phyloP scores from a whole-genome alignment of 1,140 invertebrate species.

The Polypedilum vanderplanki region DNA sequence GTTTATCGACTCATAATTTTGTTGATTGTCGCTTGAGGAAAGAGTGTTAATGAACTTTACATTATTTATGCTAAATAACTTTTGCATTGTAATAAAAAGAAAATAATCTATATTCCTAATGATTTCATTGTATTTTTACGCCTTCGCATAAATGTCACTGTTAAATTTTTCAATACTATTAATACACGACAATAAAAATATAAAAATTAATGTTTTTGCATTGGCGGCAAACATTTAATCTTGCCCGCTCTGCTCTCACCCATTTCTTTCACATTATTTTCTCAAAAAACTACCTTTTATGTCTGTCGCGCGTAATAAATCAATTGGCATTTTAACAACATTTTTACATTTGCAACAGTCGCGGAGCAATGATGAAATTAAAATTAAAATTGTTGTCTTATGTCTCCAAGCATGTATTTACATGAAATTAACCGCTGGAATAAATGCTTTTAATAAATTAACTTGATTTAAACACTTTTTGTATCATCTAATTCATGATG shows the following conservation, averaged over 20 bases:
- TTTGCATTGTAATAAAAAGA: not conserved
- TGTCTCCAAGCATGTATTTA: not conserved
- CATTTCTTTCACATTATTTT: not conserved
- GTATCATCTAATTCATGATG: too few species aligned
- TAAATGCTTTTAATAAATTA: not conserved
- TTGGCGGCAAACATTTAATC: not conserved
- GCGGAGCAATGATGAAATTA: not conserved
- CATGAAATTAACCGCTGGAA: slow-evolving; percentile 6
- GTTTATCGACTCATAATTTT: not conserved
- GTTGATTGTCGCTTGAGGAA: not conserved
- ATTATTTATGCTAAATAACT: not conserved
- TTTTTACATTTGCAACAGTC: slow-evolving; percentile 7
- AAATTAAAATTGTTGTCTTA: not conserved
- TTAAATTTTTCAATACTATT: not conserved
- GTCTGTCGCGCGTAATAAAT: slow-evolving; percentile 9
- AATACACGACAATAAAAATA: not conserved
- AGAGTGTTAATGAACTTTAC: slow-evolving; percentile 25
- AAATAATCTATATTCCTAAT: too few species aligned
- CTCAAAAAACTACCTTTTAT: not conserved
- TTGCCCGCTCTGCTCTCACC: not conserved
- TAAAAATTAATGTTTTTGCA: not conserved
- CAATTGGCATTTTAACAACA: slow-evolving; percentile 26
- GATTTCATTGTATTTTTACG: too few species aligned
- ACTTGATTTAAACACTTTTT: too few species aligned
- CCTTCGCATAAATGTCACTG: too few species aligned